These are phyloP conservation scores for Poeciliopsis turrubarensis DNA, from an alignment of 2,113 vertebrate species.

Conservation along the genomic window DNA sequence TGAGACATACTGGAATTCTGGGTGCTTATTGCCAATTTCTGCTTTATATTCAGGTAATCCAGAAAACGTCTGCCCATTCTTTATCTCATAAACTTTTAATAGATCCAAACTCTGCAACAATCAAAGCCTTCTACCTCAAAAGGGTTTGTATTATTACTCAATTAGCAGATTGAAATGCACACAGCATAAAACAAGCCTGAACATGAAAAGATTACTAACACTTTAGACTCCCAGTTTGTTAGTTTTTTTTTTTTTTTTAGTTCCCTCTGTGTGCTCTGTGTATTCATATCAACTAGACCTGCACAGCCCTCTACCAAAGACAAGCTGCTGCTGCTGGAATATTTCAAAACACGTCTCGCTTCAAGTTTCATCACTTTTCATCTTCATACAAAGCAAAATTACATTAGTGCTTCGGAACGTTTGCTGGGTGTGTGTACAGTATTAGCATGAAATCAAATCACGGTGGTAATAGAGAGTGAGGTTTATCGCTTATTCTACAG, in stretches of 20 bases:
- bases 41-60: not conserved
- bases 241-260: not conserved
- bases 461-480: constrained; percentile 3
- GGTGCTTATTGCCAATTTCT: not conserved
- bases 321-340: constrained; percentile 9
- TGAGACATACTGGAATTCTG: not conserved
- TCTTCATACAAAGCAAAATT: constrained; percentile 7
- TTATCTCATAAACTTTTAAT: not conserved
- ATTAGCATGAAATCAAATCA: constrained; percentile 37
- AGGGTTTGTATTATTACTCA: constrained; percentile 33
- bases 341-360: not conserved
- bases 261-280: constrained; percentile 22
- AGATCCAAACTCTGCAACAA: constrained; percentile 14
- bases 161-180: constrained; percentile 42
- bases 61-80: not conserved
- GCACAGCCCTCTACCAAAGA: constrained; percentile 21
- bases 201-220: constrained; percentile 33
- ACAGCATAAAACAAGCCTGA: constrained; percentile 29
- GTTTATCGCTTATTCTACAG: constrained; percentile 18
- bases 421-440: constrained; percentile 1
- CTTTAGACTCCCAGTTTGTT: constrained; percentile 30
- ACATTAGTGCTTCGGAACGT: not conserved
- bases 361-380: constrained; percentile 13
- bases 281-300: constrained; percentile 19
- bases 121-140: not conserved